Base-by-base conservation (phyloP, 1,140 invertebrate species). In the Rhopalosiphum maidis region DNA sequence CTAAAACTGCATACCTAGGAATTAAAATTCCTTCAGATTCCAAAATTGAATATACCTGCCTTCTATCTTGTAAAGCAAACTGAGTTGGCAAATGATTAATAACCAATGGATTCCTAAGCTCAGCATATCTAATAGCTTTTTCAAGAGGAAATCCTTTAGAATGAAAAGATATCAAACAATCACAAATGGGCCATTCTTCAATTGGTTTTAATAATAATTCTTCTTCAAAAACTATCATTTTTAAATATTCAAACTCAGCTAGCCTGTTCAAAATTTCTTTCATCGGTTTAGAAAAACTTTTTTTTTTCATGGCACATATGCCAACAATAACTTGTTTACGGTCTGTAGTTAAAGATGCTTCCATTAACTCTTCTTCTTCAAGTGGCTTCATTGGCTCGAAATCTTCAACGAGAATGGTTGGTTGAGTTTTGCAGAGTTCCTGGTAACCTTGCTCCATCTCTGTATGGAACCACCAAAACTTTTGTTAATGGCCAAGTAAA, bases 81-180 rank as follows among this genome's bases (percentile, higher is more conserved):
- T 99, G 99, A 97, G 99, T 99, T 94, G 99, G 98, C 93, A 99
- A 96, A 96, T 99, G 99, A 95, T 99, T 99, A 91, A 99, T 98
- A 93, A 99, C 97, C 95, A 99, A 99, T 0, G 99, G 99, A 95
- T 99, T 98, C 93, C 98, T 96, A 88, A 99, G 96, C 95, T 98
- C 97, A 54, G 99, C 87, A 46, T 94, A 94, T 51, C 94, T 91
- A 88, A 94, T 94, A 54, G 94, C 96, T 99, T 99, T 94, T 99
- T 98, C 93, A 99, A 96, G 9, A 99, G 99, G 96, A 99, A 99
- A 92, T 94, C 99, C 99, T 96, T 99, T 98, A 2, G 99, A 99
- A 95, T 99, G 99, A 95, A 99, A 99, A 94, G 98, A 99, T 94
- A 99, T 99, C 30, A 99, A 96, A 95, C 99, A 99, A 95, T 99